These are phyloP conservation scores for Calephelis perditalis DNA, from an alignment of 2,888 invertebrate genomes.

Conservation along the genomic window DNA sequence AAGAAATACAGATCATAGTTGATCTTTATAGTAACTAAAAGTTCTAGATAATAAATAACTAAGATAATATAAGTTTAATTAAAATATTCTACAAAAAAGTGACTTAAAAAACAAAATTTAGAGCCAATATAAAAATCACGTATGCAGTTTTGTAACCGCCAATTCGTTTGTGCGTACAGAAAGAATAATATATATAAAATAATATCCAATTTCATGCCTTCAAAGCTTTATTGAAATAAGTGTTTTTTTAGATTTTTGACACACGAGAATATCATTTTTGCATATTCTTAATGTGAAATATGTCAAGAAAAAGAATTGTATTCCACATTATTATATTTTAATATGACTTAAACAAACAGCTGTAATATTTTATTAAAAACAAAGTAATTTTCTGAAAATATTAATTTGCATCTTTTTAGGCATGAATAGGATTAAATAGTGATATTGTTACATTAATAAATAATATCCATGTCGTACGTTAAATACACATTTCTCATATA, in stretches of 20 bases:
- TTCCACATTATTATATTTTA: too few relatives aligned
- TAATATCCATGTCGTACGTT: neutral
- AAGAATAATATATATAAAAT: neutral
- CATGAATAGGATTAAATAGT: neutral
- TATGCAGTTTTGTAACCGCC: slow-evolving; percentile 7
- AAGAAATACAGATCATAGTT: neutral
- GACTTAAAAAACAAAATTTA: slow-evolving; percentile 1
- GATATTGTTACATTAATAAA: neutral
- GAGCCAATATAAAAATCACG: slow-evolving; percentile 1
- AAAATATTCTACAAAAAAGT: slow-evolving; percentile 6
- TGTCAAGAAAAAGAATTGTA: too few relatives aligned
- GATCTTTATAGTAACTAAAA: neutral
- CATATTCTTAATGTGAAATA: too few relatives aligned
- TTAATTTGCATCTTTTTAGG: neutral
- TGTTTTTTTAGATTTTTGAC: too few relatives aligned
- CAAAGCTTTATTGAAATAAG: too few relatives aligned
- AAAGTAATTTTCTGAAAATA: too few relatives aligned
- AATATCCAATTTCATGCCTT: neutral
- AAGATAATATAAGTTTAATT: neutral
- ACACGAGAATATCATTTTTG: too few relatives aligned
- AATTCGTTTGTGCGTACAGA: slow-evolving; percentile 10
- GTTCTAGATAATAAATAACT: slow-evolving; percentile 4
- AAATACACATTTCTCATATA: neutral
- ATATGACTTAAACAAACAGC: too few relatives aligned
- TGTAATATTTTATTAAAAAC: too few relatives aligned